These are phyloP conservation scores for Alviniconcha marisindica DNA, from an alignment of 1,140 invertebrate genomes.

Conservation along the genomic window DNA sequence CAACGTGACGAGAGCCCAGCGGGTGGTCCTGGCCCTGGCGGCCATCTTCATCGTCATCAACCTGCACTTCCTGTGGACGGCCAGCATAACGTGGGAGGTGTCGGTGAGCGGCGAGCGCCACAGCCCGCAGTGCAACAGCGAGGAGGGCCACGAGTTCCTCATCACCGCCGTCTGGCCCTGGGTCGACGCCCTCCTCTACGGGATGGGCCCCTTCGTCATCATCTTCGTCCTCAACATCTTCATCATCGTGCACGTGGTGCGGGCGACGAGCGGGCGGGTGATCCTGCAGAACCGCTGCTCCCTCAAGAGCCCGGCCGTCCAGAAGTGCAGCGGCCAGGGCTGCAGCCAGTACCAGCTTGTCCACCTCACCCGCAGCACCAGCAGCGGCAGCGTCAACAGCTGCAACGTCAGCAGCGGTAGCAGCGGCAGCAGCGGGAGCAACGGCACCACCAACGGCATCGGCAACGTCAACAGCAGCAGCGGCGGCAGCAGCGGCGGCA, in stretches of 20 bases:
- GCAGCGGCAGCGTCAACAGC: constrained; percentile 14
- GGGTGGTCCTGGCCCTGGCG: constrained; percentile 47
- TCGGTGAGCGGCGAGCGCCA: background rate
- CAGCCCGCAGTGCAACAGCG: constrained; percentile 44
- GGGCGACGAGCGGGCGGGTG: constrained; percentile 25
- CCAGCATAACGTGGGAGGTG: constrained; percentile 39
- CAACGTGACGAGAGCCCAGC: constrained; percentile 58
- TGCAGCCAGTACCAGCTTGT: background rate
- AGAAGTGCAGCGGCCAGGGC: background rate
- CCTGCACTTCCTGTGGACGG: constrained; percentile 67
- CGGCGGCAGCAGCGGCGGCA: constrained; percentile 33
- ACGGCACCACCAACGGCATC: background rate
- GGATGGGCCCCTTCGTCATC: constrained; percentile 66
- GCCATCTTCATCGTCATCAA: constrained; percentile 56
- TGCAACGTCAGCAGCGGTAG: constrained; percentile 16
- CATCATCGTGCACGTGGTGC: constrained; percentile 57
- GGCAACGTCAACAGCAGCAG: background rate
- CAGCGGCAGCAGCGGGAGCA: background rate
- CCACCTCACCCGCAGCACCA: background rate
- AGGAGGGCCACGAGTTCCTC: constrained; percentile 50
- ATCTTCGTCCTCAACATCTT: constrained; percentile 66
- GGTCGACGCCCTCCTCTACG: constrained; percentile 72
- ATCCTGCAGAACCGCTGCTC: constrained; percentile 30
- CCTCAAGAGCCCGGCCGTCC: background rate
- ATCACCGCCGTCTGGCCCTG: constrained; percentile 69